These are phyloP conservation scores for Dipodomys stephensi DNA, from an alignment of 2,113 vertebrate species.

Conservation along the genomic window DNA sequence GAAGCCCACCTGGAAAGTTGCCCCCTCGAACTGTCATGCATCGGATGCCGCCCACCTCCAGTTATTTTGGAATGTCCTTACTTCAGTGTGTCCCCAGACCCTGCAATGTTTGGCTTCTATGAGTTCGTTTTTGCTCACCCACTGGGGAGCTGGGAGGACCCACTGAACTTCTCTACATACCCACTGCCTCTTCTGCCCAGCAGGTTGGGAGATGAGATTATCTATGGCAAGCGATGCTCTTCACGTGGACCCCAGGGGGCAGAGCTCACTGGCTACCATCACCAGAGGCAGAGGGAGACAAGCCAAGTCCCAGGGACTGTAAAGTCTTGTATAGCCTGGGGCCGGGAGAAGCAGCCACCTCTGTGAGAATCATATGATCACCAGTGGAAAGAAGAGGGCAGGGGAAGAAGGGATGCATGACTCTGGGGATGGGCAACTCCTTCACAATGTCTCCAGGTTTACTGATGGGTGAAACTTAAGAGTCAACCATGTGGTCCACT, in stretches of 20 bases:
- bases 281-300: background rate
- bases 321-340: rapidly evolving
- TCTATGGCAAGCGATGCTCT: background rate
- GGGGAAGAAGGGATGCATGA: background rate
- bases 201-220: background rate
- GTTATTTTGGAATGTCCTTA: background rate
- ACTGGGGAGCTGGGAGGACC: background rate
- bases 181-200: background rate
- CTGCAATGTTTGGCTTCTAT: background rate
- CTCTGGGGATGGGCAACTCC: background rate
- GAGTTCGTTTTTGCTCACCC: background rate
- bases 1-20: background rate
- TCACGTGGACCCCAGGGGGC: background rate
- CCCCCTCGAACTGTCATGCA: background rate
- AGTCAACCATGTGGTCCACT: background rate
- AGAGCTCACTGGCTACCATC: background rate
- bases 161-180: background rate
- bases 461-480: background rate
- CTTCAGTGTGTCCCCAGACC: background rate
- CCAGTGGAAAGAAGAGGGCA: background rate
- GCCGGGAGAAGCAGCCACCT: rapidly evolving
- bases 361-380: background rate
- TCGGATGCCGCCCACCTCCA: background rate
- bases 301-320: background rate
- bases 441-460: background rate